These are phyloP conservation scores for Scaptomyza parva DNA, from an alignment of 2,888 invertebrate species.

Conservation along the genomic window DNA sequence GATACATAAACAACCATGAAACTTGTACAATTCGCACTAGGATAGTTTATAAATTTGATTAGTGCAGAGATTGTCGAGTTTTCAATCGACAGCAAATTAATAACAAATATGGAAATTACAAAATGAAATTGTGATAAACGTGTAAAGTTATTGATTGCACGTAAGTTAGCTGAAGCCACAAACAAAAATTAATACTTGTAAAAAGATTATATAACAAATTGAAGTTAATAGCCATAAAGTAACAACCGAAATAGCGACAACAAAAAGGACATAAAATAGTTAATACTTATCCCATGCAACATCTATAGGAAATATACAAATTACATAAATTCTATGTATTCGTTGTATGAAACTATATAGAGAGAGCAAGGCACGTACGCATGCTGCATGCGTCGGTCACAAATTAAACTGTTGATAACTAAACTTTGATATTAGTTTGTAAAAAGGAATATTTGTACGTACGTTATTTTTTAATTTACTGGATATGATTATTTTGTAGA, in stretches of 20 bases:
- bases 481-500: slow-evolving; percentile 53
- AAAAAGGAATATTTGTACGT: slow-evolving; percentile 74
- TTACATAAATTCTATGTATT: slow-evolving; percentile 39
- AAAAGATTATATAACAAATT: slow-evolving; percentile 30
- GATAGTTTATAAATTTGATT: slow-evolving; percentile 17
- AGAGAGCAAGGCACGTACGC: slow-evolving; percentile 69
- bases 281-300: slow-evolving; percentile 40
- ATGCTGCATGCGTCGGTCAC: slow-evolving; percentile 71
- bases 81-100: slow-evolving; percentile 44
- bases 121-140: slow-evolving; percentile 74
- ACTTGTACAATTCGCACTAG: slow-evolving; percentile 9
- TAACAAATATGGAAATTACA: slow-evolving; percentile 56
- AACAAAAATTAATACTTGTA: slow-evolving; percentile 30
- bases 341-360: slow-evolving; percentile 44
- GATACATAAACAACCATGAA: slow-evolving; percentile 7
- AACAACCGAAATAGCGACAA: slow-evolving; percentile 42
- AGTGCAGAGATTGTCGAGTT: slow-evolving; percentile 10
- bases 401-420: slow-evolving; percentile 83
- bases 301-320: slow-evolving; percentile 35
- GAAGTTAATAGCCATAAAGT: slow-evolving; percentile 52
- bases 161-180: slow-evolving; percentile 56
- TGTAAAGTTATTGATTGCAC: slow-evolving; percentile 70
- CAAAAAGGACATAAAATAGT: slow-evolving; percentile 25
- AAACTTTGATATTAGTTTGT: slow-evolving; percentile 84
- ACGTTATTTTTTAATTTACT: slow-evolving; percentile 72